Evolutionary conservation across 1,140 invertebrate genomes (phyloP).

Genomic region (Eurosta solidaginis): DNA sequence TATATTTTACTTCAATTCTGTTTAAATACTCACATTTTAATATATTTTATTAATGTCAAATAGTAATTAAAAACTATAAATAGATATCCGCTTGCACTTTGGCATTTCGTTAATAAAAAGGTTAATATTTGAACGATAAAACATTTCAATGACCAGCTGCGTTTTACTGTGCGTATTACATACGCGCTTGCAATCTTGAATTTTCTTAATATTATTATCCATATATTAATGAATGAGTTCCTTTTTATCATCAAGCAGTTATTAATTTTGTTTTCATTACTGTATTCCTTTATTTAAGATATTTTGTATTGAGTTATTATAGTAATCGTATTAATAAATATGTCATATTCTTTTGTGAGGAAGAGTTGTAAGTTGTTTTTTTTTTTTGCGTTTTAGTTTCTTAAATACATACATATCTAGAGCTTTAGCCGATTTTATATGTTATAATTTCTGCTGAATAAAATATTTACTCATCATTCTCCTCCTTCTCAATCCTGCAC

Average conservation of each 20-base stretch:
- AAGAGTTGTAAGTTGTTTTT: background rate
- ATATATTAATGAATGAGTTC: no score
- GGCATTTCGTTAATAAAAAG: background rate
- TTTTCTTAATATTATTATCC: background rate
- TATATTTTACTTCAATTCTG: background rate
- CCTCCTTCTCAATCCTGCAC: background rate
- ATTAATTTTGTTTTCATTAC: constrained; percentile 8
- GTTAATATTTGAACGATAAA: background rate
- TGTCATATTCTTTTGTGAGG: constrained; percentile 14
- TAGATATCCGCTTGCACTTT: constrained; percentile 6
- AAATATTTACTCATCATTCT: background rate
- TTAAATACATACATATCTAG: background rate
- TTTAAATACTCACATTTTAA: background rate
- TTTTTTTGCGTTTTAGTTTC: background rate
- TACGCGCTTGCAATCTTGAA: background rate
- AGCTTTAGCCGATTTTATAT: background rate
- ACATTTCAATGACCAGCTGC: background rate
- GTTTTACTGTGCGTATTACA: background rate
- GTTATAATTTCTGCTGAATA: background rate
- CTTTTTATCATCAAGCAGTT: background rate
- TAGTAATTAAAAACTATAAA: background rate
- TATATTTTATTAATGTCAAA: background rate
- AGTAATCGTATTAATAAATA: constrained; percentile 28
- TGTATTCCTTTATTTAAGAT: constrained; percentile 29
- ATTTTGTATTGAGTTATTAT: constrained; percentile 24